Evolutionary conservation across 2,888 invertebrate species (phyloP).

Genomic region (Drosophila cracens): DNA sequence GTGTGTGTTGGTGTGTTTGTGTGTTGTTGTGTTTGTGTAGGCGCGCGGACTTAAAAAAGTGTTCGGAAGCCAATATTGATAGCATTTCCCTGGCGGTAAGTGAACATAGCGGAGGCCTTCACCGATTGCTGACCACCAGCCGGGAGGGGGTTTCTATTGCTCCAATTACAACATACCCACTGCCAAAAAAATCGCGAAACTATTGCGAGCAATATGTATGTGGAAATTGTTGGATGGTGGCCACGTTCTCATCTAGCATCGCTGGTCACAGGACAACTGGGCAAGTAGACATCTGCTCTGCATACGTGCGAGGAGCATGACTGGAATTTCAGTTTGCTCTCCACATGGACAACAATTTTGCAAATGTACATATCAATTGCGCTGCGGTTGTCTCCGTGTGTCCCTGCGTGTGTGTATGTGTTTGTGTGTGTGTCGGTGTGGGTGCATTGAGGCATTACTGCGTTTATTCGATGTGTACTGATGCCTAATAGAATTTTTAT

Average conservation of each 20-base stretch:
- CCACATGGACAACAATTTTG: conserved; percentile 7
- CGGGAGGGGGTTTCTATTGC: conserved; percentile 56
- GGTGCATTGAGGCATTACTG: conserved; percentile 24
- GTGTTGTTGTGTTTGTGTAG: conserved; percentile 29
- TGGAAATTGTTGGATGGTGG: conserved; percentile 30
- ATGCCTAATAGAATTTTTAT: conserved; percentile 23
- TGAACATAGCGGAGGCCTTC: conserved; percentile 8
- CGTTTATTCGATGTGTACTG: conserved; percentile 18
- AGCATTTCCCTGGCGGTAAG: conserved; percentile 58
- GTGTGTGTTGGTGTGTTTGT: not conserved
- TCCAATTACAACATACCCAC: conserved; percentile 55
- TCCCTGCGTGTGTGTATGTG: conserved; percentile 4
- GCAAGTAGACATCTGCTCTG: conserved; percentile 22
- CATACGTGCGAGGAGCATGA: conserved; percentile 21
- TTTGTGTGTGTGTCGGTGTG: conserved; percentile 5
- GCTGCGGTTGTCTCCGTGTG: conserved; percentile 32
- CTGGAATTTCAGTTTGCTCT: conserved; percentile 37
- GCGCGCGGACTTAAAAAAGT: conserved; percentile 61
- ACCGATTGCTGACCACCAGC: not conserved
- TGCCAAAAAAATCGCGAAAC: conserved; percentile 3
- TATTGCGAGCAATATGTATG: conserved; percentile 43
- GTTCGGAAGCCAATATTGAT: conserved; percentile 72
- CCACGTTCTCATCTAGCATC: conserved; percentile 19
- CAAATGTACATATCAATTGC: conserved; percentile 55
- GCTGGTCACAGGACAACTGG: conserved; percentile 19